Evolutionary conservation across 2,113 vertebrate species (phyloP).

Genomic region (Pteronura brasiliensis): DNA sequence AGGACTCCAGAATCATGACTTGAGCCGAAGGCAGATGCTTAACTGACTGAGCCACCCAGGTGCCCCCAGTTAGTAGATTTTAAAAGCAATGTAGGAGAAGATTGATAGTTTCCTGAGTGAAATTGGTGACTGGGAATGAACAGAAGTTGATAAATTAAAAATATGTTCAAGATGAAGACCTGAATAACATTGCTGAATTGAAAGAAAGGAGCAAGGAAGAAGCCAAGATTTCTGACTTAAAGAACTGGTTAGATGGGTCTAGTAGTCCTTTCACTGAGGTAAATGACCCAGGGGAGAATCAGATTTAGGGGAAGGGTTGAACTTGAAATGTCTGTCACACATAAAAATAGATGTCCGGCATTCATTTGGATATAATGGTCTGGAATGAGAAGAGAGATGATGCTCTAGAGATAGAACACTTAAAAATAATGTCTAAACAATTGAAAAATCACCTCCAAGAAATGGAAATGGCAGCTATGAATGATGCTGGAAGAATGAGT

Average conservation of each 20-base stretch:
- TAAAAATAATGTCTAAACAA: not conserved
- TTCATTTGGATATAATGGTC: not conserved
- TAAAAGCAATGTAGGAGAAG: not conserved
- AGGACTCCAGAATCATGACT: not conserved
- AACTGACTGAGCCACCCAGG: not conserved
- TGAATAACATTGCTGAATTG: fast-evolving
- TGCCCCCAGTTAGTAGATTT: not conserved
- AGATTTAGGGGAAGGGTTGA: not conserved
- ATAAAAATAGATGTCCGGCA: too few species aligned
- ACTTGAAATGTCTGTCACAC: not conserved
- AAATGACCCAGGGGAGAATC: not conserved
- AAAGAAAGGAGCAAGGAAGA: not conserved
- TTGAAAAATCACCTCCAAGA: not conserved
- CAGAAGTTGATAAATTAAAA: not conserved
- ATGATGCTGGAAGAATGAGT: not conserved
- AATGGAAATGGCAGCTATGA: too few species aligned
- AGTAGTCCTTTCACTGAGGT: not conserved
- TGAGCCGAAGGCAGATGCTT: too few species aligned
- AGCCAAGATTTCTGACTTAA: not conserved
- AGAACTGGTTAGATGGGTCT: not conserved
- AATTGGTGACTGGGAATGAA: not conserved
- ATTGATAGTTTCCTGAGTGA: not conserved
- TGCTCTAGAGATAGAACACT: not conserved
- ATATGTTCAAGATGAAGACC: not conserved
- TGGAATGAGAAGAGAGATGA: not conserved